phyloP scores from a whole-genome alignment of 2,888 invertebrate genomes.

The Synanthedon tipuliformis region DNA sequence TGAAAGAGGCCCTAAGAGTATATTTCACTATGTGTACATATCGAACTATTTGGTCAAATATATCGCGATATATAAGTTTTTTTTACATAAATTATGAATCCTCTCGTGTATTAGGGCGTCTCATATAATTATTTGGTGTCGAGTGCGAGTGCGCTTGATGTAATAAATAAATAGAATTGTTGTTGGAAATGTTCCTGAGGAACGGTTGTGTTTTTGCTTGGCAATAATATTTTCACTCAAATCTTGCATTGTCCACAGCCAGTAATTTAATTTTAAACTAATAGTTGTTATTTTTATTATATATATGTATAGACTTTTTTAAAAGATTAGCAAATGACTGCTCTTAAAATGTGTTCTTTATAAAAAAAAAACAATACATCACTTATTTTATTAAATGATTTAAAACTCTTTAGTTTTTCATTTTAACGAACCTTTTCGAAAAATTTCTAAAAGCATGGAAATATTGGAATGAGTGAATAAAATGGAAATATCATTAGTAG shows the following conservation, averaged over 20 bases:
- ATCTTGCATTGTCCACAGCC: constrained; percentile 9
- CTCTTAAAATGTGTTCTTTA: constrained; percentile 6
- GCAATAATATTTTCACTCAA: constrained; percentile 15
- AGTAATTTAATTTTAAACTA: constrained; percentile 6
- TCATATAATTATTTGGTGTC: no score
- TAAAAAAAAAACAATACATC: constrained; percentile 59
- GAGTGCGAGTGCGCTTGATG: background rate
- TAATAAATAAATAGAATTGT: background rate
- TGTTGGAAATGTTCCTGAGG: constrained; percentile 10
- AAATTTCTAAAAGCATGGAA: no score
- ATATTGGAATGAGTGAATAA: no score
- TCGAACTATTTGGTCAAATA: no score
- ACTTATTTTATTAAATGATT: constrained; percentile 70
- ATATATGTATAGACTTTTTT: constrained; percentile 15
- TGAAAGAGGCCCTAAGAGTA: no score
- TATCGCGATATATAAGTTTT: no score
- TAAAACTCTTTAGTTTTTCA: constrained; percentile 23
- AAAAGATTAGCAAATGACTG: constrained; percentile 24
- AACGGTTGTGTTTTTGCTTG: constrained; percentile 23
- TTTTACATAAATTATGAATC: no score
- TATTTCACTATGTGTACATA: no score
- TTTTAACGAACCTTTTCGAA: no score
- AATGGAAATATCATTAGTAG: no score
- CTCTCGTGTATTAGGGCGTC: no score
- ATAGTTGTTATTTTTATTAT: constrained; percentile 4